Percentiles rank a stretch among this genome's conserved stretches.
Evolutionary conservation across 2,113 vertebrate genomes (phyloP).

Genomic region (Megalops atlanticus): DNA sequence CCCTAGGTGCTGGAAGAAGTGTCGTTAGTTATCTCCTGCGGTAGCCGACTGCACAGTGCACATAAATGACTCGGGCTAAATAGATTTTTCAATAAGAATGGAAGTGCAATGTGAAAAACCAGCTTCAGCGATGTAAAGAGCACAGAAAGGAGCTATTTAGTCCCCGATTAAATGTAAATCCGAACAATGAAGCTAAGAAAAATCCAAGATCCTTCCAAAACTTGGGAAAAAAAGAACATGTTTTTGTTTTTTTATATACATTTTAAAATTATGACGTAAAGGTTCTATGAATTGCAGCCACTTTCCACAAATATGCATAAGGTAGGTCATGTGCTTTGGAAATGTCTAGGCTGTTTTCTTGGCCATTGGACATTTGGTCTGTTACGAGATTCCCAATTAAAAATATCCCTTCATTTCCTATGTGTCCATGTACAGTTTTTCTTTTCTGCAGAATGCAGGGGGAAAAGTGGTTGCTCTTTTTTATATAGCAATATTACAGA

Average conservation of each 20-base stretch:
- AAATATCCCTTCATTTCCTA: no score
- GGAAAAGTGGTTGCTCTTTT: no score
- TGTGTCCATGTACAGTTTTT: no score
- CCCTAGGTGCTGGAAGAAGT: conserved; percentile 58
- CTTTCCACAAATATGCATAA: no score
- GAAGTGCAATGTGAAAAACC: conserved; percentile 11
- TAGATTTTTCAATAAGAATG: conserved; percentile 46
- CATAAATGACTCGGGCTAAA: conserved; percentile 53
- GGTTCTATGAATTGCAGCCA: neutral
- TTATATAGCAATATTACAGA: no score
- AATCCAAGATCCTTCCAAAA: conserved; percentile 32
- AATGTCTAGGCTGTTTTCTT: no score
- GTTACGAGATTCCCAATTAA: no score
- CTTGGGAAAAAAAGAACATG: neutral
- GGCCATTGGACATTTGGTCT: no score
- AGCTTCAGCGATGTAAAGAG: conserved; percentile 23
- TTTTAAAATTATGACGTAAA: neutral
- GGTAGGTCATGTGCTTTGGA: no score
- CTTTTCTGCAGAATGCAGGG: no score
- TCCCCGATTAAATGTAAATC: conserved; percentile 23
- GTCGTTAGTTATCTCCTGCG: conserved; percentile 63
- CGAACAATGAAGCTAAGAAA: conserved; percentile 35
- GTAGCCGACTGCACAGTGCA: conserved; percentile 53
- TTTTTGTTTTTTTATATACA: neutral
- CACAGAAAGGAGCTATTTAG: conserved; percentile 30